Conservation (phyloP, 2,113 vertebrate genomes). For the Piprites chloris region DNA sequence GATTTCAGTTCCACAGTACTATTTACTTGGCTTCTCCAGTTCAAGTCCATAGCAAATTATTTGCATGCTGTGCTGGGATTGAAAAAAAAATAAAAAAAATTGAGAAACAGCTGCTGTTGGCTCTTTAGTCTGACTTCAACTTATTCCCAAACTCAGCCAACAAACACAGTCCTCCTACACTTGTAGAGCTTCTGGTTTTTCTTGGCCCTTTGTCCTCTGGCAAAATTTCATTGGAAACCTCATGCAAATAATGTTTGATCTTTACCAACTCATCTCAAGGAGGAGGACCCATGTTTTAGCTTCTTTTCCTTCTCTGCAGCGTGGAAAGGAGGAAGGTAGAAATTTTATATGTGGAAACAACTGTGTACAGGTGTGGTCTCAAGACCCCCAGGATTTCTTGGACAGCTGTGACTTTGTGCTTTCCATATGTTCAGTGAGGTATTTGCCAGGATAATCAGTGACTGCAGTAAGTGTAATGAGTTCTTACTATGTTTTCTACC, state of each 20-base stretch:
- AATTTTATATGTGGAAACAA: neutral
- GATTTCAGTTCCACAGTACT: neutral
- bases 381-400: neutral
- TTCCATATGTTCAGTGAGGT: neutral
- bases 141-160: constrained; percentile 15
- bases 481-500: neutral
- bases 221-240: constrained; percentile 11
- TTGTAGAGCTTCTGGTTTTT: constrained; percentile 43
- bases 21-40: neutral
- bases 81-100: neutral
- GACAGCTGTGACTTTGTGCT: neutral
- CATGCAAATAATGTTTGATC: neutral
- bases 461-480: neutral
- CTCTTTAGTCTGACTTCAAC: neutral
- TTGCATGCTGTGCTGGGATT: neutral
- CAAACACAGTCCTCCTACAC: neutral
- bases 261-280: neutral
- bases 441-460: neutral
- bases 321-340: neutral
- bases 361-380: neutral
- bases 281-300: neutral
- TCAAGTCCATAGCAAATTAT: constrained; percentile 5
- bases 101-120: neutral
- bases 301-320: neutral
- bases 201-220: constrained; percentile 35